Conservation (phyloP, 1,140 invertebrate genomes). For the Laodelphax striatellus region DNA sequence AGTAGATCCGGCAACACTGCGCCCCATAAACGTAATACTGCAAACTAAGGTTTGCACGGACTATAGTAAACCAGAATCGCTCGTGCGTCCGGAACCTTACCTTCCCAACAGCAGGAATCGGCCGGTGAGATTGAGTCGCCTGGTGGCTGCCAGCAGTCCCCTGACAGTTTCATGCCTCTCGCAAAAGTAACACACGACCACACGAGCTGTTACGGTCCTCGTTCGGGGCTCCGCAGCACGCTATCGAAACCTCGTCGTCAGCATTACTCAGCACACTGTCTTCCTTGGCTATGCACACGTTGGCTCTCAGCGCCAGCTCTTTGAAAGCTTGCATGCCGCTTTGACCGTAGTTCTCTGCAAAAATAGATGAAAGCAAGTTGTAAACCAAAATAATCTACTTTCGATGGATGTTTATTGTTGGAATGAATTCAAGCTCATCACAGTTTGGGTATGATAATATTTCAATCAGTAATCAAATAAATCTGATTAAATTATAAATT, state of each 20-base stretch:
- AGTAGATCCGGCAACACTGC: no score
- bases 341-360: conserved; percentile 67
- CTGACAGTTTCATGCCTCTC: conserved; percentile 63
- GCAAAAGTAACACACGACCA: conserved; percentile 78
- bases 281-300: conserved; percentile 61
- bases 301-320: conserved; percentile 47
- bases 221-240: conserved; percentile 43
- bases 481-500: no score
- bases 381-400: no score
- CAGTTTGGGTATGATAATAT: no score
- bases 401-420: no score
- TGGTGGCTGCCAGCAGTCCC: conserved; percentile 40
- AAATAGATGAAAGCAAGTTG: conserved; percentile 11
- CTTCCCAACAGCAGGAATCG: conserved; percentile 45
- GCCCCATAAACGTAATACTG: no score
- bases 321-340: conserved; percentile 68
- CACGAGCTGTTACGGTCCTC: conserved; percentile 46
- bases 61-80: no score
- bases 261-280: conserved; percentile 53
- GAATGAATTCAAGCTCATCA: no score
- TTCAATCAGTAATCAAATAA: no score
- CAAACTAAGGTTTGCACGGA: no score
- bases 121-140: conserved; percentile 38
- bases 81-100: not conserved
- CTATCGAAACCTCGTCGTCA: conserved; percentile 46